A percentile compares a stretch with the other conserved stretches of the same genome.
Evolutionary conservation across 2,113 vertebrate species (phyloP).

Genomic region (Rana temporaria): DNA sequence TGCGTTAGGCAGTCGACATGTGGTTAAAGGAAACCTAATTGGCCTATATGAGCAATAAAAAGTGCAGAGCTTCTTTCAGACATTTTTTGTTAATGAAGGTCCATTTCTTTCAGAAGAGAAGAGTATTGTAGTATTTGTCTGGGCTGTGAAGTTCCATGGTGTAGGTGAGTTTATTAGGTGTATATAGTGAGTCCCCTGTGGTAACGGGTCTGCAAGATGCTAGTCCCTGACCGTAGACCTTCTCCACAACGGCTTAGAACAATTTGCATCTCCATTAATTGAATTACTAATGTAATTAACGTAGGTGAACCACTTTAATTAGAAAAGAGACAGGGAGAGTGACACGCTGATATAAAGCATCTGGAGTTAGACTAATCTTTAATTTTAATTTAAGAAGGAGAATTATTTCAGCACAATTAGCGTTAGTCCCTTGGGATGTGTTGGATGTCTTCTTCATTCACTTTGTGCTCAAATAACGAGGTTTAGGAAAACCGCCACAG

Average conservation of each 20-base stretch:
- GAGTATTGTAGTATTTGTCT: too few relatives aligned
- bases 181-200: background rate
- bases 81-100: too few relatives aligned
- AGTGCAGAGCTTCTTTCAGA: too few relatives aligned
- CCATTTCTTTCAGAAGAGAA: too few relatives aligned
- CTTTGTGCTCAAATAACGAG: background rate
- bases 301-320: constrained; percentile 70
- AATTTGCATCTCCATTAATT: constrained; percentile 71
- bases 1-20: too few relatives aligned
- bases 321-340: constrained; percentile 64
- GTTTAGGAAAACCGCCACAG: too few relatives aligned
- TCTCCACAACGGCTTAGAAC: constrained; percentile 55
- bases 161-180: background rate
- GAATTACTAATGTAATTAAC: constrained; percentile 74
- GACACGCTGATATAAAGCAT: constrained; percentile 67
- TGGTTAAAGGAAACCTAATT: too few relatives aligned
- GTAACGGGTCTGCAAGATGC: background rate
- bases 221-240: constrained; percentile 9
- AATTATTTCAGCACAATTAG: constrained; percentile 57
- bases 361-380: constrained; percentile 65
- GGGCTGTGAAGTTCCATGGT: too few relatives aligned
- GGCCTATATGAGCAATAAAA: too few relatives aligned
- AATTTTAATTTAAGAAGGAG: constrained; percentile 62
- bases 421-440: background rate
- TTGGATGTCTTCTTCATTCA: background rate